Evolutionary conservation across 2,888 invertebrate genomes (phyloP), one percentile per base, ranked within the genome.

Genomic region (Ellobium chinense): DNA sequence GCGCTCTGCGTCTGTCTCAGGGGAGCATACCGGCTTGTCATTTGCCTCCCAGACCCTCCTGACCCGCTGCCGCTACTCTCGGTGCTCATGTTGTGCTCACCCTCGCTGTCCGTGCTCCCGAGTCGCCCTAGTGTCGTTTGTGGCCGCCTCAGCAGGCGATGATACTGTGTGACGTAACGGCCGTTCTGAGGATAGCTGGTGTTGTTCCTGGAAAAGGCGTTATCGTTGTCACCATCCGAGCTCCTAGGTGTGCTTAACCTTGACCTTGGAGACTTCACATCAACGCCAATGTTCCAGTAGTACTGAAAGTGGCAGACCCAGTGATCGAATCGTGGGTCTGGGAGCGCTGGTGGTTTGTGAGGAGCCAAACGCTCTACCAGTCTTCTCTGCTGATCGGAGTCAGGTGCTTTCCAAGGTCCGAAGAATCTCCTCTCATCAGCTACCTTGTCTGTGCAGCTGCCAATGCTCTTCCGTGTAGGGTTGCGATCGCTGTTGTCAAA

Each of bases 401-500:
- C 27, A 18, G 76, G 66, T 2, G 31, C 27, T 18, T 54, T 66
- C 76, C 76, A 76, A 9, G 76, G 66, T 2, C 76, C 76, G 56
- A 66, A 76, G 18, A 24, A 5, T 3, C 31, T 18, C 27, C 76
- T 27, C 27, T 76, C 66, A 12, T 21, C 34, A 9, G 66, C 76
- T 9, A 76, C 66, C 24, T 12, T 29, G 12, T 76, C 76, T 24
- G 76, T 76, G 36, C 65, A 65, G 58, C 62, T 60, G 4, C 76
- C 76, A 3, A 75, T 37, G 27, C 34, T 75, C 29, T 39, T 14
- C 12, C 74, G 74, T 14, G 18, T 18, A 24, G 34, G 24, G 39
- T 75, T 75, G 12, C 63, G 36, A 24, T 75, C 74, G 63, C 74
- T 63, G 74, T 75, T 75, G 63, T 75, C 74, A 37, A 39, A 75